phyloP scores from a whole-genome alignment of 2,113 vertebrate species.

The Pipra filicauda region DNA sequence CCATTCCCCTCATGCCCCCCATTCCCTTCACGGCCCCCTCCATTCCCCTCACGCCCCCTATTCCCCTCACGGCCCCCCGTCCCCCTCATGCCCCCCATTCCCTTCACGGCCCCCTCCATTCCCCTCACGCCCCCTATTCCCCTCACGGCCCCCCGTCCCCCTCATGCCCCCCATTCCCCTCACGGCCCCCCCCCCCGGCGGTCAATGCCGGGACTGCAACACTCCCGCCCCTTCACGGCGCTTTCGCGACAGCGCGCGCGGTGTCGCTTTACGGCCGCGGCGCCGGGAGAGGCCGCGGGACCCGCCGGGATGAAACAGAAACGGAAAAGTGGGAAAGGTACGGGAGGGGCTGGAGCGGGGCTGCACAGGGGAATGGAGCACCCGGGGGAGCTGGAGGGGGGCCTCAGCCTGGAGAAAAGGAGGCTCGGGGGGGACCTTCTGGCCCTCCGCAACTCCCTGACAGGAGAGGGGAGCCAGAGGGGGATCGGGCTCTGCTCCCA shows the following conservation, averaged over 20 bases:
- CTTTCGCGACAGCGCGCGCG: neutral
- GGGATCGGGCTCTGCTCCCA: too few species aligned
- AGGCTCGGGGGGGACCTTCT: neutral
- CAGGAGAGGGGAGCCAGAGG: too few species aligned
- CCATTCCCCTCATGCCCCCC: too few species aligned
- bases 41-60: too few species aligned
- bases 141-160: too few species aligned
- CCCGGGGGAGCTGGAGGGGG: neutral
- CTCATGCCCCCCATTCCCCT: too few species aligned
- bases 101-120: too few species aligned
- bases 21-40: too few species aligned
- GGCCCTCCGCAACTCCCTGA: neutral
- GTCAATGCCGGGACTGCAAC: neutral
- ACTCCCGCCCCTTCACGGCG: too few species aligned
- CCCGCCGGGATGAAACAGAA: constrained; percentile 19
- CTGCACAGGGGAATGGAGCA: neutral
- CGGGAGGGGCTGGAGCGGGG: neutral
- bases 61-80: too few species aligned
- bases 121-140: too few species aligned
- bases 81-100: too few species aligned
- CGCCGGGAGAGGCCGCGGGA: neutral
- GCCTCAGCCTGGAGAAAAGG: neutral
- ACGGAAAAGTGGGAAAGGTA: neutral
- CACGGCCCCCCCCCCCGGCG: neutral
- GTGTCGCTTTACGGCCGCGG: neutral